A percentile compares a stretch with the other conserved stretches of the same genome.
Conservation (phyloP, 2,888 invertebrate genomes). For the Arge pagana region DNA sequence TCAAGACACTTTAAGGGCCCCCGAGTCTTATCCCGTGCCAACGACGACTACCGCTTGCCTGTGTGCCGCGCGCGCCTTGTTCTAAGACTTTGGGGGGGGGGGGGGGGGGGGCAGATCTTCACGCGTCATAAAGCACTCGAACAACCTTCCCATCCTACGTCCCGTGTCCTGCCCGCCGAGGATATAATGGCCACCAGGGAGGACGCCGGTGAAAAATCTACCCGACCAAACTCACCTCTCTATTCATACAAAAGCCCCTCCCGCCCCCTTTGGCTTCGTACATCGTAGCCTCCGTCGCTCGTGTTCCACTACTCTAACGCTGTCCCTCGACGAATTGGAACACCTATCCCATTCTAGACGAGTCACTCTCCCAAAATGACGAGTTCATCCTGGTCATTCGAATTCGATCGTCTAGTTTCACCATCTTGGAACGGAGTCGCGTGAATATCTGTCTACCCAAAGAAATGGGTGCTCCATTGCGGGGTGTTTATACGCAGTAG, state of each 20-base stretch:
- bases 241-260: slow-evolving; percentile 6
- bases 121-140: slow-evolving; percentile 49
- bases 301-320: background rate
- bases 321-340: background rate
- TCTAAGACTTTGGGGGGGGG: slow-evolving; percentile 35
- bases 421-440: no score
- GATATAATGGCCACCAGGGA: slow-evolving; percentile 38
- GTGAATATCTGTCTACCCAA: no score
- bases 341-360: no score
- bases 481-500: no score
- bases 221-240: slow-evolving; percentile 17
- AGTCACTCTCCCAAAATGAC: no score
- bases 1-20: slow-evolving; percentile 21
- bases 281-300: background rate
- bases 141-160: slow-evolving; percentile 32
- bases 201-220: slow-evolving; percentile 37
- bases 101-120: slow-evolving; percentile 42
- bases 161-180: slow-evolving; percentile 23
- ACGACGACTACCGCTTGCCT: slow-evolving; percentile 16
- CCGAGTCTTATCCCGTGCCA: slow-evolving; percentile 18
- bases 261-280: background rate
- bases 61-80: slow-evolving; percentile 29
- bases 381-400: no score
- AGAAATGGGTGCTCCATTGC: no score
- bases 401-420: no score